Percentiles rank a stretch among this genome's conserved stretches.
phyloP scores from a whole-genome alignment of 2,113 vertebrate genomes.

The Hystrix cristata region DNA sequence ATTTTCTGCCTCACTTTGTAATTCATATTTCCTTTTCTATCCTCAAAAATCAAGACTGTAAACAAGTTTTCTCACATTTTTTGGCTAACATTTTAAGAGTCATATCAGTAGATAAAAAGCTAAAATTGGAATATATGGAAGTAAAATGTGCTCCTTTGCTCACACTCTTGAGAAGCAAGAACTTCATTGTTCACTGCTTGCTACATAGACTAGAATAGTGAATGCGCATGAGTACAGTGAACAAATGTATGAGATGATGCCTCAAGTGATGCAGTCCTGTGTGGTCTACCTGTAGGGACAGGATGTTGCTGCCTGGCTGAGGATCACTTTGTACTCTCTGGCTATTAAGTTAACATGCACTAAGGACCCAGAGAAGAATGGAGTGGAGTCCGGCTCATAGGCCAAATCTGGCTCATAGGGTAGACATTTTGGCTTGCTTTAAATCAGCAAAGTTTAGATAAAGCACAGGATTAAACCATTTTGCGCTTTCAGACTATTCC shows the following conservation, averaged over 20 bases:
- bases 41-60: slow-evolving; percentile 15
- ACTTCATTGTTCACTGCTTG: neutral
- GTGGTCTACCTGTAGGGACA: neutral
- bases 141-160: neutral
- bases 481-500: neutral
- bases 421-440: neutral
- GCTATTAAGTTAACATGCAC: neutral
- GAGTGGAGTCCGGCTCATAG: neutral
- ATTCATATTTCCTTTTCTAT: slow-evolving; percentile 46
- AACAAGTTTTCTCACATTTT: slow-evolving; percentile 24
- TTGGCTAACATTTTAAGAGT: neutral
- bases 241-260: no score
- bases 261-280: neutral
- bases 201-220: no score
- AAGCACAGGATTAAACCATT: neutral
- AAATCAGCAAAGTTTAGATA: neutral
- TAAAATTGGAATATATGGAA: neutral
- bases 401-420: neutral
- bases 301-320: no score
- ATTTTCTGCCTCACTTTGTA: neutral
- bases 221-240: no score
- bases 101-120: neutral
- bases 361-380: neutral
- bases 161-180: neutral
- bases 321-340: neutral